Evolutionary conservation across 2,888 invertebrate genomes (phyloP).

Genomic region (Dasypogon diadema): DNA sequence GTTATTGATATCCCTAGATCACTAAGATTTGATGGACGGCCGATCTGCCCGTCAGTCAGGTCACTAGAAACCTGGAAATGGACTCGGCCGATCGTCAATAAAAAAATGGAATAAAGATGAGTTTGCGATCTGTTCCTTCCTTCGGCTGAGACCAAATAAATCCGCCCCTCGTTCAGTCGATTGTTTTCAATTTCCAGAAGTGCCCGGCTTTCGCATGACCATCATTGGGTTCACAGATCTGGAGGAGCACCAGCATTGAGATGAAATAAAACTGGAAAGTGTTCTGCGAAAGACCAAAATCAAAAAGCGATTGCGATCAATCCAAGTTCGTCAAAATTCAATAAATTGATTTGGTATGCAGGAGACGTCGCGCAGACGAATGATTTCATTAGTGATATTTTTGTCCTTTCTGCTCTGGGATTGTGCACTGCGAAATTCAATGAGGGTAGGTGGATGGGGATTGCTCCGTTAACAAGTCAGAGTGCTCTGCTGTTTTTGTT

Average conservation of each 20-base stretch:
- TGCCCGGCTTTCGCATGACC: background rate
- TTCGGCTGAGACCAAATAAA: constrained; percentile 35
- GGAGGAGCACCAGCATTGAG: background rate
- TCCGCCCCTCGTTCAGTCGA: constrained; percentile 47
- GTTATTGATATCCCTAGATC: constrained; percentile 43
- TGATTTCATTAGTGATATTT: constrained; percentile 46
- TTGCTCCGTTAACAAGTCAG: constrained; percentile 15
- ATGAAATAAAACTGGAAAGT: constrained; percentile 2
- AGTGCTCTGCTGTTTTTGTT: background rate
- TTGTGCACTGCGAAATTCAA: background rate
- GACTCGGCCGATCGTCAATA: constrained; percentile 1
- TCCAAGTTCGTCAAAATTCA: constrained; percentile 50
- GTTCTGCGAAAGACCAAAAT: constrained; percentile 34
- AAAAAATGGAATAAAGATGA: constrained; percentile 33
- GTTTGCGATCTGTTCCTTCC: constrained; percentile 19
- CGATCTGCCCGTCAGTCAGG: constrained; percentile 2
- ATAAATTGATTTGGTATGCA: constrained; percentile 50
- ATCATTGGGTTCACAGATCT: background rate
- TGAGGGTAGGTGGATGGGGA: constrained; percentile 8
- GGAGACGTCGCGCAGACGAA: constrained; percentile 42
- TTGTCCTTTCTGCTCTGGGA: constrained; percentile 8
- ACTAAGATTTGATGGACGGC: constrained; percentile 24
- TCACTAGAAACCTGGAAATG: constrained; percentile 16
- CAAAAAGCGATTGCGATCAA: constrained; percentile 51
- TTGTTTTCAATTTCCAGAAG: constrained; percentile 41